Conservation (phyloP, 1,140 invertebrate species). For the Pogonomyrmex barbatus region DNA sequence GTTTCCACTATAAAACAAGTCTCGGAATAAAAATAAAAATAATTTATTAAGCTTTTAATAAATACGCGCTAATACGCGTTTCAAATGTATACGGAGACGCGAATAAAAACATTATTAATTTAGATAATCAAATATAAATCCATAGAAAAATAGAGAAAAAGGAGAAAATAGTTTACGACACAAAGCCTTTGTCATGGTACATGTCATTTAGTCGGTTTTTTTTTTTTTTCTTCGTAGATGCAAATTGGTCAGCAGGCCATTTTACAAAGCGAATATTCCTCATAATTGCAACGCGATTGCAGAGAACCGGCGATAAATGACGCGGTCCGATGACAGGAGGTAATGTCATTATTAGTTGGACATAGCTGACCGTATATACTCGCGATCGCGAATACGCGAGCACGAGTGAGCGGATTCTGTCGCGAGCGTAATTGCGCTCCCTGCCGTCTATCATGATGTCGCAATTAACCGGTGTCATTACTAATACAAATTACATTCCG, state of each 20-base stretch:
- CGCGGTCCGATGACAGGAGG: conserved; percentile 42
- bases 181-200: background rate
- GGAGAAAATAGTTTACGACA: background rate
- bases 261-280: conserved; percentile 22
- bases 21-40: background rate
- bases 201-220: background rate
- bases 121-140: background rate
- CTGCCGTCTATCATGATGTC: background rate
- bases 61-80: background rate
- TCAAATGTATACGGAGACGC: background rate
- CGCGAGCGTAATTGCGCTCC: conserved; percentile 9
- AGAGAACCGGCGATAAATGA: conserved; percentile 39
- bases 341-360: conserved; percentile 45
- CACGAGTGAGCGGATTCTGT: background rate
- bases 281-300: conserved; percentile 49
- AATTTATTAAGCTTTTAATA: background rate
- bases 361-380: background rate
- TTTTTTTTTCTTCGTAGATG: background rate
- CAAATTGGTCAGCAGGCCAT: background rate
- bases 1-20: background rate
- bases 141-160: background rate
- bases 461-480: conserved; percentile 56
- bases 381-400: conserved; percentile 22
- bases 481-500: conserved; percentile 34
- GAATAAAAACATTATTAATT: background rate